phyloP scores from a whole-genome alignment of 2,113 vertebrate species.

The Poicephalus gulielmi region DNA sequence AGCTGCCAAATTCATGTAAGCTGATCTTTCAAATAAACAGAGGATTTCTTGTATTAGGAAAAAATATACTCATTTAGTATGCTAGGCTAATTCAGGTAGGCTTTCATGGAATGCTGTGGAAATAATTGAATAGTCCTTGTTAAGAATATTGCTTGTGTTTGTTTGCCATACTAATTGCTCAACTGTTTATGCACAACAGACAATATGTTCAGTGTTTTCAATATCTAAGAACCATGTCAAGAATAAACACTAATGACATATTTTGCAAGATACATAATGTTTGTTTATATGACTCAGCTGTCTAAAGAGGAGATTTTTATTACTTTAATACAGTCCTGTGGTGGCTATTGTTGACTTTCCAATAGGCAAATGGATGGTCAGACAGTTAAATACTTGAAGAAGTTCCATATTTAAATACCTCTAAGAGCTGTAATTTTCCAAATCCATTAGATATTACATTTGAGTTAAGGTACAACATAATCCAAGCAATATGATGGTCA shows the following conservation, averaged over 20 bases:
- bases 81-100: neutral
- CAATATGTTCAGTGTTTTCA: neutral
- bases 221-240: constrained; percentile 7
- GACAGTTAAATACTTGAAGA: neutral
- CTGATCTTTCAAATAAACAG: neutral
- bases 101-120: neutral
- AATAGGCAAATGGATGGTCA: neutral
- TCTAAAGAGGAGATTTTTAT: neutral
- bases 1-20: neutral
- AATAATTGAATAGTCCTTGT: neutral
- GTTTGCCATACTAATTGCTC: constrained; percentile 7
- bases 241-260: constrained; percentile 24
- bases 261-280: constrained; percentile 17
- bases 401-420: neutral
- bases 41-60: neutral
- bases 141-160: neutral
- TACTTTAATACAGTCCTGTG: neutral
- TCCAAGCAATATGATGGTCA: constrained; percentile 12
- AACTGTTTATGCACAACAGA: constrained; percentile 4
- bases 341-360: constrained; percentile 24
- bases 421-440: constrained; percentile 11
- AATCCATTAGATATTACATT: neutral
- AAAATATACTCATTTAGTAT: neutral
- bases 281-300: constrained; percentile 28
- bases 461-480: constrained; percentile 17